Percentiles rank a stretch among this genome's conserved stretches.
These are phyloP conservation scores for Zhengitettix transpicula DNA, from an alignment of 2,888 invertebrate species.

Conservation along the genomic window DNA sequence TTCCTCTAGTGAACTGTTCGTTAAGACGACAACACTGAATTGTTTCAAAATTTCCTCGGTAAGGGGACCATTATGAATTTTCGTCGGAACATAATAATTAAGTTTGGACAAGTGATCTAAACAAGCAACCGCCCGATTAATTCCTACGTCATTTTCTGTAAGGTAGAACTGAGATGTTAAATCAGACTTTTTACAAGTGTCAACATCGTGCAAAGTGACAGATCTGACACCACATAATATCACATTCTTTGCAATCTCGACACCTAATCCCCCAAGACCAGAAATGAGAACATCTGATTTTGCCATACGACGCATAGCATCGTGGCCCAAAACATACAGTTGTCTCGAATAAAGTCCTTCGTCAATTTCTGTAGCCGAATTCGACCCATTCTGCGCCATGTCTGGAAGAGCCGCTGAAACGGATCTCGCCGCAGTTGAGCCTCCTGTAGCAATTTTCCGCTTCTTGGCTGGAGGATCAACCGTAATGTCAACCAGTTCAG, in stretches of 20 bases:
- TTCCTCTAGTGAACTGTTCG: constrained; percentile 56
- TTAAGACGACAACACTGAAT: constrained; percentile 77
- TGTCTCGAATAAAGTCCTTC: constrained; percentile 82
- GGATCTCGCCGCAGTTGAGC: constrained; percentile 21
- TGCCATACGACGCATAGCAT: constrained; percentile 98
- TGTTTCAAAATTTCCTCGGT: constrained; percentile 61
- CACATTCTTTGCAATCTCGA: constrained; percentile 97
- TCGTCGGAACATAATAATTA: constrained; percentile 81
- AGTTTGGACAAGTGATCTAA: constrained; percentile 68
- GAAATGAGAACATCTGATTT: constrained; percentile 86
- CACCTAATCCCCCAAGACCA: constrained; percentile 88
- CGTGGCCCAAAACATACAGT: constrained; percentile 96
- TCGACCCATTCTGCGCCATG: constrained; percentile 33
- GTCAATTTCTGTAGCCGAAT: constrained; percentile 50
- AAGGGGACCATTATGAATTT: constrained; percentile 52
- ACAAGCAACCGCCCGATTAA: constrained; percentile 73
- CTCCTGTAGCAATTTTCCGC: constrained; percentile 61
- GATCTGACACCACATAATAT: constrained; percentile 95
- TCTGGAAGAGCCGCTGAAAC: constrained; percentile 22
- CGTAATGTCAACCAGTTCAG: constrained; percentile 79
- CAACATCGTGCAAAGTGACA: constrained; percentile 85
- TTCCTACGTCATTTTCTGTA: constrained; percentile 63
- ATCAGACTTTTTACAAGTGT: constrained; percentile 51
- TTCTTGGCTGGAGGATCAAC: constrained; percentile 85
- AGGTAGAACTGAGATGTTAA: constrained; percentile 87